A percentile compares a stretch with the other conserved stretches of the same genome.
These are phyloP conservation scores for Sinocyclocheilus maitianheensis DNA, from an alignment of 2,113 vertebrate species.

Conservation along the genomic window DNA sequence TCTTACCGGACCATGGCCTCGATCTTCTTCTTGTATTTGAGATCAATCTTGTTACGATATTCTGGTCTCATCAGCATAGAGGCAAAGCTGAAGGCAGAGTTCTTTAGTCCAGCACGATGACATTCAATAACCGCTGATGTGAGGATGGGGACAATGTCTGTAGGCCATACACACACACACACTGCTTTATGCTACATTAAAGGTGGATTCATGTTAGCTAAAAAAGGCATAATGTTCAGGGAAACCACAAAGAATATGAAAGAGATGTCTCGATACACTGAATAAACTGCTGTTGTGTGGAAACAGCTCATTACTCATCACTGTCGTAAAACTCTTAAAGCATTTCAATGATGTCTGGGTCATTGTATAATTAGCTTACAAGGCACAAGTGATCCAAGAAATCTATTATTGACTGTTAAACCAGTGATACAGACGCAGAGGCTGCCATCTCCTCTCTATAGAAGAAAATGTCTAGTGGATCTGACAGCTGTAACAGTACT, in stretches of 20 bases:
- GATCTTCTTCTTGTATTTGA: conserved; percentile 94
- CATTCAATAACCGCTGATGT: conserved; percentile 95
- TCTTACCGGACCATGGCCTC: conserved; percentile 93
- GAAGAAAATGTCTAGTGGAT: not conserved
- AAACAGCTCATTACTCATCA: not conserved
- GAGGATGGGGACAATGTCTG: conserved; percentile 94
- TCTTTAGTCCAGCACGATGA: conserved; percentile 89
- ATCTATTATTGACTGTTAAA: not conserved
- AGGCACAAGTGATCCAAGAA: not conserved
- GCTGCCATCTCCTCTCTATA: not conserved
- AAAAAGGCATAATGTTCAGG: not conserved
- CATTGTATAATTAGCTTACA: not conserved
- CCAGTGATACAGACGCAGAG: not conserved
- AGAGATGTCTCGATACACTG: too few relatives aligned
- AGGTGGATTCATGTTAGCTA: not conserved
- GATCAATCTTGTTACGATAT: conserved; percentile 89
- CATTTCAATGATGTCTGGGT: not conserved
- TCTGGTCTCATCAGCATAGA: conserved; percentile 96
- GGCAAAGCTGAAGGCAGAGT: conserved; percentile 91
- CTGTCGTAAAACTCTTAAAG: not conserved
- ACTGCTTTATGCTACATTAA: not conserved
- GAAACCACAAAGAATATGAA: not conserved
- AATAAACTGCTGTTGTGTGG: not conserved
- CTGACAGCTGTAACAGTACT: not conserved
- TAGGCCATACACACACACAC: conserved; percentile 39